These are phyloP conservation scores for Anolis carolinensis DNA, from an alignment of 2,113 vertebrate species.

Conservation along the genomic window DNA sequence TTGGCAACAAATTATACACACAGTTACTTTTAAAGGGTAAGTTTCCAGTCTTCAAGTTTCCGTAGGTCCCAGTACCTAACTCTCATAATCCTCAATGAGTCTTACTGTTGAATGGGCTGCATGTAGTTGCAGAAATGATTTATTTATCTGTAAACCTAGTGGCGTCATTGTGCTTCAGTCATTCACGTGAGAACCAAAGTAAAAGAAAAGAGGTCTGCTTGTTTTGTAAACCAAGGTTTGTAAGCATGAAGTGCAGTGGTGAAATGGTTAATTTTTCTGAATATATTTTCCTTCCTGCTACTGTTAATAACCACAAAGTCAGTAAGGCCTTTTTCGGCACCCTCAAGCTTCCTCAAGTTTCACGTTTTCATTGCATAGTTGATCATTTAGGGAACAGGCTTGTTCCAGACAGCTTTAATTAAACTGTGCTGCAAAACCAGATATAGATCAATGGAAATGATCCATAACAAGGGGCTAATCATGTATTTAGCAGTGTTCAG, in stretches of 20 bases:
- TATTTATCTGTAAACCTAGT: neutral
- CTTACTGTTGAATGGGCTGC: neutral
- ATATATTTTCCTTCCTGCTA: slow-evolving; percentile 54
- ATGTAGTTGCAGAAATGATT: neutral
- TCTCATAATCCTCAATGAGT: neutral
- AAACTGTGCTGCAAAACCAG: slow-evolving; percentile 77
- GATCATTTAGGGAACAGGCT: slow-evolving; percentile 73
- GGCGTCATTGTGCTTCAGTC: neutral
- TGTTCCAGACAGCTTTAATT: slow-evolving; percentile 84
- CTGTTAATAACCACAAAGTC: slow-evolving; percentile 53
- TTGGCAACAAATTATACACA: too few relatives aligned
- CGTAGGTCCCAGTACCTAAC: neutral
- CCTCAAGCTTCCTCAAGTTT: slow-evolving; percentile 61
- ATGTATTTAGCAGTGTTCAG: slow-evolving; percentile 77
- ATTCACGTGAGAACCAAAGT: neutral
- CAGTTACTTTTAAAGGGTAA: too few relatives aligned
- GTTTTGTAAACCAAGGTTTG: neutral
- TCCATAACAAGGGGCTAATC: slow-evolving; percentile 82
- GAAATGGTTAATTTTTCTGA: slow-evolving; percentile 45
- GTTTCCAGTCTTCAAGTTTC: too few relatives aligned
- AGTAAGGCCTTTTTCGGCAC: slow-evolving; percentile 23
- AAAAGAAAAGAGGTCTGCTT: neutral
- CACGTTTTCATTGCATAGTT: slow-evolving; percentile 70
- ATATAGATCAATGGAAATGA: slow-evolving; percentile 83
- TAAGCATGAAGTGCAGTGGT: slow-evolving; percentile 12